Conservation (phyloP, 37 sponge, comb jelly and placozoan genomes). For the Cladorhizidae sp. region DNA sequence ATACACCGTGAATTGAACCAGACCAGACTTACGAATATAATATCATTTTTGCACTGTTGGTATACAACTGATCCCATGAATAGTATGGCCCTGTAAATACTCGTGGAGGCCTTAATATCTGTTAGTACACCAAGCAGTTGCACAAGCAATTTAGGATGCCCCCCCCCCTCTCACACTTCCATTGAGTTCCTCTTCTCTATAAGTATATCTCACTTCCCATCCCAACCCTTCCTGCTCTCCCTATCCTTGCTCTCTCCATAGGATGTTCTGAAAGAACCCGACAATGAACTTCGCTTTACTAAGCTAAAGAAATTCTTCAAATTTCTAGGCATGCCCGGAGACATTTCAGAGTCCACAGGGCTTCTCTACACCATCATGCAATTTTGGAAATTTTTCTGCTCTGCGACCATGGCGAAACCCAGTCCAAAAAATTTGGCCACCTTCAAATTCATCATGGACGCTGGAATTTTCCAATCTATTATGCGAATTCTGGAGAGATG, state of each 20-base stretch:
- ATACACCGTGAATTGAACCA: no score
- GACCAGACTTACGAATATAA: no score
- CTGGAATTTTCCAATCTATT: slow-evolving; percentile 21
- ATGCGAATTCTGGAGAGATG: slow-evolving; percentile 19
- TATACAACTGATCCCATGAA: no score
- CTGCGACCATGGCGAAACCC: neutral
- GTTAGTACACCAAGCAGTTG: no score
- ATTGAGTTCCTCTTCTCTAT: neutral
- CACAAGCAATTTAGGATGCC: neutral
- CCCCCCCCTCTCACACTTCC: neutral
- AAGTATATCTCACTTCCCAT: no score
- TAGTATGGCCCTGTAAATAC: no score
- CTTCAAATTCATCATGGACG: slow-evolving; percentile 14
- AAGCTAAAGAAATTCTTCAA: slow-evolving; percentile 18
- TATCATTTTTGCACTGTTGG: no score
- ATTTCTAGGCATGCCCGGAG: neutral
- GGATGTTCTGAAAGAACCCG: slow-evolving; percentile 34
- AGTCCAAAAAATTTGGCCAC: neutral
- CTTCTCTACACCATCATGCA: slow-evolving; percentile 52
- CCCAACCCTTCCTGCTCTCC: neutral
- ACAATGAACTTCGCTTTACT: slow-evolving; percentile 12
- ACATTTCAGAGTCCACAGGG: neutral
- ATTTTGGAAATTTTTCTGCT: slow-evolving; percentile 25
- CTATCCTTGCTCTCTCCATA: neutral
- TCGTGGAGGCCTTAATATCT: neutral